Percentiles rank a stretch among this genome's conserved stretches.
phyloP scores from a whole-genome alignment of 2,888 invertebrate species.

The Strigamia transsilvanica region DNA sequence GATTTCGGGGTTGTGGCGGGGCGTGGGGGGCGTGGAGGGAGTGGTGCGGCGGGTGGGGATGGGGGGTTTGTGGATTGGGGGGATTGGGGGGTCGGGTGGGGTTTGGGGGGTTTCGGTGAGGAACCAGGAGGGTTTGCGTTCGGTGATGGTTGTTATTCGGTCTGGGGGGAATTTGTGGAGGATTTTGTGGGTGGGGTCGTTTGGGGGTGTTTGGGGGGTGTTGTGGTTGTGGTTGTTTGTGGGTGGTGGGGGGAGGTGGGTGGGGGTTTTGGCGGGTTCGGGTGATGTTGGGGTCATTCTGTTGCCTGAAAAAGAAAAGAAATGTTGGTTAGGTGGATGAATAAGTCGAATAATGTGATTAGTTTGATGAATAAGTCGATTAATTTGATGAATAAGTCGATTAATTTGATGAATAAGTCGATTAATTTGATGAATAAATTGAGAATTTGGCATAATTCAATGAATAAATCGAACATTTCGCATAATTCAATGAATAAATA shows the following conservation, averaged over 20 bases:
- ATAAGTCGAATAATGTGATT: neutral
- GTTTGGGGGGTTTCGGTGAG: conserved; percentile 8
- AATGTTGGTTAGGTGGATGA: neutral
- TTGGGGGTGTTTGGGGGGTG: neutral
- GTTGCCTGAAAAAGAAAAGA: neutral
- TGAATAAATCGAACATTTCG: too few relatives aligned
- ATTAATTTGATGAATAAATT: neutral
- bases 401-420: neutral
- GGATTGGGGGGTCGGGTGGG: neutral
- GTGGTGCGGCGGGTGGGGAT: conserved; percentile 48
- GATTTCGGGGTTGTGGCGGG: conserved; percentile 52
- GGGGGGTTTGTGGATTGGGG: neutral
- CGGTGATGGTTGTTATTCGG: conserved; percentile 60
- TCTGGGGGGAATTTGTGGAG: conserved; percentile 61
- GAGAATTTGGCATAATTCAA: too few relatives aligned
- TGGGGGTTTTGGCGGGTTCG: neutral
- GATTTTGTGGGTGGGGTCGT: conserved; percentile 57
- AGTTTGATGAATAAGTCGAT: too few relatives aligned
- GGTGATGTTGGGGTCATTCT: neutral
- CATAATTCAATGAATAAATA: too few relatives aligned
- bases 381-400: neutral
- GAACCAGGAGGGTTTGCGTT: conserved; percentile 59
- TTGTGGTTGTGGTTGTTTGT: neutral
- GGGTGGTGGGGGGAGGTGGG: neutral
- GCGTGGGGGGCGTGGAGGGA: conserved; percentile 54